Percentiles rank a stretch among this genome's conserved stretches.
These are phyloP conservation scores for Zaprionus nigranus DNA, from an alignment of 1,140 invertebrate species.

Conservation along the genomic window DNA sequence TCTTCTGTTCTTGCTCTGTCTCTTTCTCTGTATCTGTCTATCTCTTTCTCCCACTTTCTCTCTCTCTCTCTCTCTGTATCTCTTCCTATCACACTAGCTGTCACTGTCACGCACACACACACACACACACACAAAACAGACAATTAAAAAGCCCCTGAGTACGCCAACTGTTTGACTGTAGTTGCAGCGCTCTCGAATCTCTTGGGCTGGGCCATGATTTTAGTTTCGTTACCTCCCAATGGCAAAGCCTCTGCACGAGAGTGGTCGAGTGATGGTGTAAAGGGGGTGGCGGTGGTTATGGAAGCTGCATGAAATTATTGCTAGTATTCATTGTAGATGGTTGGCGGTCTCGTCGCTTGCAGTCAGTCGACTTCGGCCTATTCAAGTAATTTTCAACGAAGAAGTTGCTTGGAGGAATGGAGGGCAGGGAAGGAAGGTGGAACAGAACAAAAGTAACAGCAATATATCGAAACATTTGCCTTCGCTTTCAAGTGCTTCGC, in stretches of 20 bases:
- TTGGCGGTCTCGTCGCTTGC: constrained; percentile 13
- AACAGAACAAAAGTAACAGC: constrained; percentile 34
- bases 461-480: constrained; percentile 78
- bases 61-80: neutral
- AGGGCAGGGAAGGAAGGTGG: too few species aligned
- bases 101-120: neutral
- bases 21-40: neutral
- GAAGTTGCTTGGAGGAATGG: neutral
- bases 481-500: constrained; percentile 64
- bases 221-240: constrained; percentile 51
- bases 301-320: constrained; percentile 65
- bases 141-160: constrained; percentile 78
- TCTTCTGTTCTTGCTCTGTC: neutral
- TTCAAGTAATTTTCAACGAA: constrained; percentile 28
- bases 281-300: neutral
- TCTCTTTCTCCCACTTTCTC: neutral
- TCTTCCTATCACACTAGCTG: constrained; percentile 2
- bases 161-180: constrained; percentile 65
- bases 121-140: constrained; percentile 40
- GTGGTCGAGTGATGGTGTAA: constrained; percentile 11
- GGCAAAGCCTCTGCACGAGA: constrained; percentile 12
- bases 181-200: constrained; percentile 57
- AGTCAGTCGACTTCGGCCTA: constrained; percentile 16
- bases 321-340: constrained; percentile 60
- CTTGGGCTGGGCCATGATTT: constrained; percentile 68